Evolutionary conservation across 1,140 invertebrate species (phyloP), one percentile per base, ranked within the genome.

Genomic region (Diorhabda sublineata): DNA sequence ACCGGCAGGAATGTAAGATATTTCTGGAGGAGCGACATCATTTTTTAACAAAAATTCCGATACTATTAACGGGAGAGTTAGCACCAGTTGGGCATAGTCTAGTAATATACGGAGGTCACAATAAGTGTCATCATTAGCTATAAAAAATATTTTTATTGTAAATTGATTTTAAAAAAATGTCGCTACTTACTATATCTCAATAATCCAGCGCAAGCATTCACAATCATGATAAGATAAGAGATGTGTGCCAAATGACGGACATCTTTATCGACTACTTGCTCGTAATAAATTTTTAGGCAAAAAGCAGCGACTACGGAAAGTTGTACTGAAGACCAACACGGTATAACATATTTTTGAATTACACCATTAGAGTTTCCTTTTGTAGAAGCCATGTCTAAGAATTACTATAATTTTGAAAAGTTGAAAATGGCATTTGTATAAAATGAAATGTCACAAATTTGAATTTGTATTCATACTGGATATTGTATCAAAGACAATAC

Each of bases 61-160:
- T 59, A 43, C 58, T 44, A 67, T 42, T 41, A 67, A 41, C 5
- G 65, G 65, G 5, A 60, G 58, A 8, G 58, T 11, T 11, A 67
- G 44, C 44, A 67, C 43, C 4, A 67, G 57, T 52, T 67, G 65
- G 9, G 42, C 65, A 58, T 67, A 67, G 43, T 67, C 65, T 4
- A 67, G 58, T 5, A 67, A 26, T 6, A 67, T 45, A 6, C 65
- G 42, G 3, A 67, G 44, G 43, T 67, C 65, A 56, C 42, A 47
- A n/a, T 58, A 67, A 2, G 65, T 41, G 26, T 67, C 65, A n/a
- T 67, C 65, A 26, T n/a, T 45, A 60, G 58, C 65, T 60, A n/a
- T 45, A 65, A 65, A 65, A 67, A 45, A 60, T 6, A 52, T 52
- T 3, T 52, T 52, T 52, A n/a, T 6, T 3, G 47, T 52, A 52